Conservation (phyloP, 2,888 invertebrate species). For the Byasa hedistus region DNA sequence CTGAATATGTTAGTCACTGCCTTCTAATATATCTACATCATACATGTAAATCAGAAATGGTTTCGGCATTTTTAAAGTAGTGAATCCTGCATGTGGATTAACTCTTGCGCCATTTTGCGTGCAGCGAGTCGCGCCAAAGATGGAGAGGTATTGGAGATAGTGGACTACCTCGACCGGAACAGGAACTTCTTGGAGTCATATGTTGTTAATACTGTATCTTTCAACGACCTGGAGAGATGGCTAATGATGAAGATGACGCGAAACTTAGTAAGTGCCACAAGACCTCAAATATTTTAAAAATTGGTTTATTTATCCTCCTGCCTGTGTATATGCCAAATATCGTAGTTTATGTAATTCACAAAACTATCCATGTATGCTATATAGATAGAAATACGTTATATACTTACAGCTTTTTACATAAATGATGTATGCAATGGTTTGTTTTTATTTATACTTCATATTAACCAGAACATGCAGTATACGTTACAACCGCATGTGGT, state of each 20-base stretch:
- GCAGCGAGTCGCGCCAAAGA: slow-evolving; percentile 34
- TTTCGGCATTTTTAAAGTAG: not conserved
- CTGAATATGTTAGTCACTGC: too few species aligned
- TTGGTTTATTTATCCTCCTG: not conserved
- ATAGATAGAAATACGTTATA: too few species aligned
- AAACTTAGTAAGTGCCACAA: slow-evolving; percentile 39
- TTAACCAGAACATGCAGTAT: too few species aligned
- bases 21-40: not conserved
- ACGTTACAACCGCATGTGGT: too few species aligned
- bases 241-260: slow-evolving; percentile 64
- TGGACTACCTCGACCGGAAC: slow-evolving; percentile 78
- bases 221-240: slow-evolving; percentile 84
- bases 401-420: too few species aligned
- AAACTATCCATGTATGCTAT: too few species aligned
- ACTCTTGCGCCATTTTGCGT: slow-evolving; percentile 11
- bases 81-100: slow-evolving; percentile 4
- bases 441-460: too few species aligned
- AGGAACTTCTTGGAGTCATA: slow-evolving; percentile 83
- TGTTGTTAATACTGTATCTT: slow-evolving; percentile 81
- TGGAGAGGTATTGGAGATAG: slow-evolving; percentile 62
- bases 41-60: not conserved
- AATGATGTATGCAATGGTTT: too few species aligned
- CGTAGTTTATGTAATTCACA: too few species aligned
- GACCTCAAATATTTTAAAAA: not conserved
- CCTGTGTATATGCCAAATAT: not conserved